phyloP scores from a whole-genome alignment of 2,797 vertebrate genomes.

The Corythornis leucogaster region DNA sequence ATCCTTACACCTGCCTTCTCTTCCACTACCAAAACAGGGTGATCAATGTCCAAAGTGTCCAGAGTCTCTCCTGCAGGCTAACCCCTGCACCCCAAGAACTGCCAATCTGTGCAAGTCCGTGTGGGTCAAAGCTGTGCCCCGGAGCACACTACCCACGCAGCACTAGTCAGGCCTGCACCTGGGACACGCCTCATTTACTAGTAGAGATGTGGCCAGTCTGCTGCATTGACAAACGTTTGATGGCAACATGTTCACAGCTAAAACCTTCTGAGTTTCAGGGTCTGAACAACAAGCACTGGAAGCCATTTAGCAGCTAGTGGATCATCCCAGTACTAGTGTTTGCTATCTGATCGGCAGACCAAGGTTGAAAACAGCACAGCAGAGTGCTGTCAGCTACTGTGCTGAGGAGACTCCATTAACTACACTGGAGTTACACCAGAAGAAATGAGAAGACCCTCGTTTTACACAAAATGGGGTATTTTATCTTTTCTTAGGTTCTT shows the following conservation, averaged over 20 bases:
- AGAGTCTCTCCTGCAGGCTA: background rate
- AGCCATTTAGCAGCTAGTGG: background rate
- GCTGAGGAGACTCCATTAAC: background rate
- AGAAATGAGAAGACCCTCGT: background rate
- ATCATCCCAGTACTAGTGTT: background rate
- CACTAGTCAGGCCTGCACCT: background rate
- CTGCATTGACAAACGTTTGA: background rate
- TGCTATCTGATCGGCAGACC: background rate
- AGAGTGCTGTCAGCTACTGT: background rate
- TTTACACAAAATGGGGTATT: conserved; percentile 4
- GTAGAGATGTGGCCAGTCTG: background rate
- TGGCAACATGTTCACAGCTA: background rate
- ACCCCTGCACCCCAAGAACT: background rate
- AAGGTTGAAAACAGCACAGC: background rate
- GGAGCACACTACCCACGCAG: background rate
- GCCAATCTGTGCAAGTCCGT: accelerated
- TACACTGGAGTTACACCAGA: background rate
- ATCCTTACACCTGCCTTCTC: background rate
- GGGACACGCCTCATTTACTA: background rate
- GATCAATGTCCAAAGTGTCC: background rate
- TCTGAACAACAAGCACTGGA: background rate
- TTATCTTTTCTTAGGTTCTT: conserved; percentile 30
- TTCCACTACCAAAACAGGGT: background rate
- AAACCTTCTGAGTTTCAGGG: background rate
- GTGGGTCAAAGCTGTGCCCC: background rate